phyloP scores from a whole-genome alignment of 2,888 invertebrate genomes.

The Amorpha juglandis region DNA sequence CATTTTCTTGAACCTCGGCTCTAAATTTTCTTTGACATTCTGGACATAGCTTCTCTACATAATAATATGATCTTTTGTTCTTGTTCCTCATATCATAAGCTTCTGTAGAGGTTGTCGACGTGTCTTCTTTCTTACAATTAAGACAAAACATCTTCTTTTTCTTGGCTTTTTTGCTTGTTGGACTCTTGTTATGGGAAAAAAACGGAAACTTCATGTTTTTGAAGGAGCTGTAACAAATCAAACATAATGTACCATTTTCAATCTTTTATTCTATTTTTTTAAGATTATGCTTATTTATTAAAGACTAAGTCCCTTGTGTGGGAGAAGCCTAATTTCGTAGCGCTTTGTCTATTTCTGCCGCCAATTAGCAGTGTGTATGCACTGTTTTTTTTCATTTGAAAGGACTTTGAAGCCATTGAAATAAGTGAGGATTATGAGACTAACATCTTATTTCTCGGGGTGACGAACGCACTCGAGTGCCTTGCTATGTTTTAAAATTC shows the following conservation, averaged over 20 bases:
- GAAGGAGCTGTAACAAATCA: constrained; percentile 52
- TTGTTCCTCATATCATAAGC: constrained; percentile 27
- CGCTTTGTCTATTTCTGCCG: too few relatives aligned
- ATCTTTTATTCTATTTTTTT: too few relatives aligned
- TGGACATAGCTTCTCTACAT: constrained; percentile 41
- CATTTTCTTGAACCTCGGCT: constrained; percentile 18
- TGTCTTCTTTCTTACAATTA: constrained; percentile 39
- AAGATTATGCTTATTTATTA: too few relatives aligned
- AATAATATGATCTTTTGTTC: constrained; percentile 43
- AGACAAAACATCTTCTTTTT: constrained; percentile 54
- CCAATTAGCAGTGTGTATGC: too few relatives aligned
- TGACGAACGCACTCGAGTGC: too few relatives aligned
- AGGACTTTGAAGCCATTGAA: too few relatives aligned
- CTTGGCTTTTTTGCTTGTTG: constrained; percentile 48
- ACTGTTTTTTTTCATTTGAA: too few relatives aligned
- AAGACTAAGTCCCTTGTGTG: too few relatives aligned
- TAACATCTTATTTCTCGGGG: too few relatives aligned
- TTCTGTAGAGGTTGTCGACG: constrained; percentile 20
- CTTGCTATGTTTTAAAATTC: too few relatives aligned
- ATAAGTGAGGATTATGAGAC: too few relatives aligned
- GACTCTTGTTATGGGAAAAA: constrained; percentile 67
- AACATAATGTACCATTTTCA: not conserved
- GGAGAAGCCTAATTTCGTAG: too few relatives aligned
- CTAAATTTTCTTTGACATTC: constrained; percentile 42
- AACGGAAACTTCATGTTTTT: constrained; percentile 65